Evolutionary conservation across 2,113 vertebrate genomes (phyloP).

Genomic region (Neofelis nebulosa): DNA sequence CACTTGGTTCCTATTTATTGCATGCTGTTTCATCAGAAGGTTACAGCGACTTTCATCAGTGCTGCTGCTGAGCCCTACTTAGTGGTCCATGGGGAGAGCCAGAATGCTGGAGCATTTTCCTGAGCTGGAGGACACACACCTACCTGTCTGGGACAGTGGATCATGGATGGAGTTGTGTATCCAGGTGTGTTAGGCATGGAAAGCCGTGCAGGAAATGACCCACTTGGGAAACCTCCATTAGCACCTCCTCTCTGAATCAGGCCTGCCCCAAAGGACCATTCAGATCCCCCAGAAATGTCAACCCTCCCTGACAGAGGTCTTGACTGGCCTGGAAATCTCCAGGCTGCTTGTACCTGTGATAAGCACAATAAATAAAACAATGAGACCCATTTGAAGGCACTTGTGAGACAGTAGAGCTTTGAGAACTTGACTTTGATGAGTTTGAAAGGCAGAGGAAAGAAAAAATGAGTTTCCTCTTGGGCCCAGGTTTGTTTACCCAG

Average conservation of each 20-base stretch:
- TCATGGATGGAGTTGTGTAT: not conserved
- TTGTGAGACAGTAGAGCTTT: constrained; percentile 72
- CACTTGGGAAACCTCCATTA: not conserved
- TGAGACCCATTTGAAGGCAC: constrained; percentile 72
- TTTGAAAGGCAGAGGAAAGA: constrained; percentile 75
- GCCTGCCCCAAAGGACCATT: constrained; percentile 5
- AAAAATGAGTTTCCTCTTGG: constrained; percentile 67
- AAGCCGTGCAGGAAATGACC: not conserved
- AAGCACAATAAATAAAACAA: constrained; percentile 79
- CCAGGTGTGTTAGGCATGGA: not conserved
- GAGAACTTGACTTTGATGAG: constrained; percentile 76
- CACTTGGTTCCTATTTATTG: not conserved
- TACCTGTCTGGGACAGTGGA: not conserved
- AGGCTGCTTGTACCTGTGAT: constrained; percentile 68
- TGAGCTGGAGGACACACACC: not conserved
- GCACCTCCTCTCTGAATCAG: not conserved
- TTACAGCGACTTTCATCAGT: not conserved
- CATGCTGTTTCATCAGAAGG: not conserved
- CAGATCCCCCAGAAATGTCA: constrained; percentile 58
- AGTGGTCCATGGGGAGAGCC: not conserved
- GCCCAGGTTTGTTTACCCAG: constrained; percentile 70
- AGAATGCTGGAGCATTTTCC: not conserved
- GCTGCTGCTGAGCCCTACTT: not conserved
- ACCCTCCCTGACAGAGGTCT: constrained; percentile 64
- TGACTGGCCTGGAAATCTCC: constrained; percentile 49